Evolutionary conservation across 2,888 invertebrate genomes (phyloP), one percentile per base, ranked within the genome.

Genomic region (Cylloceria caligata): DNA sequence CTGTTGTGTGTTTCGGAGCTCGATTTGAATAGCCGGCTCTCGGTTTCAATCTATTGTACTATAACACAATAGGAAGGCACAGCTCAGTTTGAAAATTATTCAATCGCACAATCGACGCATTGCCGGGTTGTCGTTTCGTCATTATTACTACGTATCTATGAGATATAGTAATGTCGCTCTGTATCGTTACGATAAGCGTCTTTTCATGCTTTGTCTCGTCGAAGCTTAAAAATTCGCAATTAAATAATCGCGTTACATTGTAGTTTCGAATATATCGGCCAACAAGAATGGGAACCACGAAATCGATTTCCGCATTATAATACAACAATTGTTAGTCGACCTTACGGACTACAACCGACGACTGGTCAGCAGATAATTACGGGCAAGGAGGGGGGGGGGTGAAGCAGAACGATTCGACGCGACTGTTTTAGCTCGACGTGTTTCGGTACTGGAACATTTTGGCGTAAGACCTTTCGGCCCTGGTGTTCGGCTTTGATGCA

Each of bases 51-150:
- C 72, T 34, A 72, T 47, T 60, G 57, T 64, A 65, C 64, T 71
- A 78, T 55, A 78, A 78, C 36, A 65, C 52, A 78, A 78, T 71
- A 65, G 77, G 45, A 65, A 78, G 64, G 77, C 77, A 78, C 77
- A 78, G 65, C 77, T 62, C 69, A 77, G 69, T 77, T 69, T 69
- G 36, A 49, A 69, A 62, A 49, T 77, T 30, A 69, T 69, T 52
- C 39, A 34, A 69, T 69, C 69, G 69, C 62, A 68, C 45, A 47
- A 65, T 55, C 47, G 24, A 45, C 67, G 4, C 21, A 19, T 19
- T 27, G 36, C 16, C 30, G 34, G 30, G 34, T 60, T n/a, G n/a
- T 49, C n/a, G 24, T 75, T 11, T 60, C 30, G 42, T 52, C 36
- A 9, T 67, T 68, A 68, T 76, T 55, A 16, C 60, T 55, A 42